phyloP scores from a whole-genome alignment of 1,140 invertebrate genomes.

The Acromyrmex heyeri region DNA sequence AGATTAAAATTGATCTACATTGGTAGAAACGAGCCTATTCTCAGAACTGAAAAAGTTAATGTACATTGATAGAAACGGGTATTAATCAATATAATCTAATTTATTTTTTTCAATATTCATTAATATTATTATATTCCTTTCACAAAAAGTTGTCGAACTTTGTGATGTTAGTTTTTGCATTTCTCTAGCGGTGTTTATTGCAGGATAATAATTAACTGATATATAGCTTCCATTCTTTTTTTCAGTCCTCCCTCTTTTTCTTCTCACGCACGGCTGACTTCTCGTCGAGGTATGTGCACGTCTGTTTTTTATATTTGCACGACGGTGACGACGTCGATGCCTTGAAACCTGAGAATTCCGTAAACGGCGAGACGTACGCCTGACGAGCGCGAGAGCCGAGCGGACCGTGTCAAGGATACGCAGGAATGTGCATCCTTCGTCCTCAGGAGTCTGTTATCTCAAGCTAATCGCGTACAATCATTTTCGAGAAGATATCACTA shows the following conservation, averaged over 20 bases:
- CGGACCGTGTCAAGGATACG: slow-evolving; percentile 69
- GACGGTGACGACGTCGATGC: slow-evolving; percentile 23
- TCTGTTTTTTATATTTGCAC: slow-evolving; percentile 58
- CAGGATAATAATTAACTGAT: slow-evolving; percentile 36
- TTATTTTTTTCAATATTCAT: not conserved
- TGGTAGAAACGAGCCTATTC: too few species aligned
- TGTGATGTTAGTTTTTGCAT: not conserved
- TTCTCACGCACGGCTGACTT: slow-evolving; percentile 48
- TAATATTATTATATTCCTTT: not conserved
- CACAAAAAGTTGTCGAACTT: not conserved
- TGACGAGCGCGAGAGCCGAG: slow-evolving; percentile 11
- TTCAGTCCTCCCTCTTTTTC: slow-evolving; percentile 15
- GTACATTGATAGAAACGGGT: too few species aligned
- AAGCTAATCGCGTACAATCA: slow-evolving; percentile 28
- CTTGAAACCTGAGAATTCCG: slow-evolving; percentile 55
- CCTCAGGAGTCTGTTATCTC: slow-evolving; percentile 60
- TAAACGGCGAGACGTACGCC: slow-evolving; percentile 51
- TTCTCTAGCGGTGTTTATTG: not conserved
- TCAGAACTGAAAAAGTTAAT: too few species aligned
- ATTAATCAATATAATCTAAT: not conserved
- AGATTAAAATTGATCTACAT: too few species aligned
- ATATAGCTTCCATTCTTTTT: not conserved
- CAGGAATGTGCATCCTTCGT: slow-evolving; percentile 64
- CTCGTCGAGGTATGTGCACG: slow-evolving; percentile 36
- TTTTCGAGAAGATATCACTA: slow-evolving; percentile 27